Percentiles rank a stretch among this genome's conserved stretches.
Evolutionary conservation across 2,113 vertebrate genomes (phyloP).

Genomic region (Catharus minimus): DNA sequence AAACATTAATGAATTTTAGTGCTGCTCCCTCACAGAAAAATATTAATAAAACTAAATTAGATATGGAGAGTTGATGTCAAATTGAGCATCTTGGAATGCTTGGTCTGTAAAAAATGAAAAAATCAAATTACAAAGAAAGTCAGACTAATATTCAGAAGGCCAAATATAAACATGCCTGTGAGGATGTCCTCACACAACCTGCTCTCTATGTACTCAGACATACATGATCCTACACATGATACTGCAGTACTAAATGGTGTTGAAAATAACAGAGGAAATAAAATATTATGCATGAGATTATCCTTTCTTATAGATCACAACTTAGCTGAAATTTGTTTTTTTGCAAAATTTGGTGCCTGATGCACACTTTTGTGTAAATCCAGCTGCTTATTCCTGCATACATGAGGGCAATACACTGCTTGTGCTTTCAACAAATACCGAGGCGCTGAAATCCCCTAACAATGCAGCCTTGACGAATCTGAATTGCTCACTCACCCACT

Average conservation of each 20-base stretch:
- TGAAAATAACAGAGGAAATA: background rate
- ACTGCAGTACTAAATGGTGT: background rate
- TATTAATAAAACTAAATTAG: background rate
- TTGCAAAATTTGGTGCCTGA: background rate
- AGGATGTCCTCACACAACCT: background rate
- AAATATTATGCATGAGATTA: background rate
- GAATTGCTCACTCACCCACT: conserved; percentile 68
- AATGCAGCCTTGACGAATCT: conserved; percentile 63
- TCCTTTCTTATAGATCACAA: background rate
- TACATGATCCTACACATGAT: background rate
- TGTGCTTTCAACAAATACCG: conserved; percentile 53
- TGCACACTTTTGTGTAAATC: background rate
- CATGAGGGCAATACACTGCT: background rate
- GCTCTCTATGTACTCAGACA: background rate
- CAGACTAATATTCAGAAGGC: background rate
- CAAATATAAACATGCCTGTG: background rate
- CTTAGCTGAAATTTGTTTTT: background rate
- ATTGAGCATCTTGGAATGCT: background rate
- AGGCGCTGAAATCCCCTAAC: conserved; percentile 52
- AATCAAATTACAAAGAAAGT: background rate
- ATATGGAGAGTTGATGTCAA: background rate
- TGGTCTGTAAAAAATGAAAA: background rate
- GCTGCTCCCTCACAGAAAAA: background rate
- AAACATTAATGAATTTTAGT: background rate
- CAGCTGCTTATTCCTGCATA: background rate